These are phyloP conservation scores for Eunapius fragilis DNA, from an alignment of 37 sponge, comb jelly and placozoan genomes.

Conservation along the genomic window DNA sequence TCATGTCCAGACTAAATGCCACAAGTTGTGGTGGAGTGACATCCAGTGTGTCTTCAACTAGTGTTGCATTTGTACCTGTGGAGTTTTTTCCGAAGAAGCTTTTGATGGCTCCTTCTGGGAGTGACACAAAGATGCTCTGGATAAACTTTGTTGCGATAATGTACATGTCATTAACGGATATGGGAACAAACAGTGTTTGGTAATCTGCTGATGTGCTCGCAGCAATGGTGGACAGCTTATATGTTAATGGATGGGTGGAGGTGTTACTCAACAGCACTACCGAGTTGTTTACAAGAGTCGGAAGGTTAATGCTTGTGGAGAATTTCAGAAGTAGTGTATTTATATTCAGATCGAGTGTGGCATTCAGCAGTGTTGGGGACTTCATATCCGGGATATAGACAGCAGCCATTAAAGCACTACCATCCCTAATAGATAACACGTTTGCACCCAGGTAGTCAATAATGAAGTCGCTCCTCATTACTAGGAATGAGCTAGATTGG, in stretches of 20 bases:
- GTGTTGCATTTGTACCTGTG: constrained; percentile 1
- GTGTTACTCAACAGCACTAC: constrained; percentile 67
- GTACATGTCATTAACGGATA: constrained; percentile 60
- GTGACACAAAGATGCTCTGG: constrained; percentile 65
- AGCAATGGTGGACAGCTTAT: constrained; percentile 47
- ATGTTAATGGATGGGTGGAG: neutral
- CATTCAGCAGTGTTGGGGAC: constrained; percentile 52
- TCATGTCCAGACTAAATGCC: constrained; percentile 66
- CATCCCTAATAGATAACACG: constrained; percentile 82
- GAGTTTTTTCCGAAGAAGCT: constrained; percentile 74
- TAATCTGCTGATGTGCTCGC: constrained; percentile 33
- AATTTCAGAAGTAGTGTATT: constrained; percentile 75
- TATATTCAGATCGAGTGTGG: constrained; percentile 66
- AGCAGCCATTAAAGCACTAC: constrained; percentile 71
- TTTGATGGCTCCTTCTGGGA: constrained; percentile 40
- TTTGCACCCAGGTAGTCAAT: constrained; percentile 83
- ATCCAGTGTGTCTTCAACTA: constrained; percentile 52
- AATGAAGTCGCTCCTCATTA: constrained; percentile 82
- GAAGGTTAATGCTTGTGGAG: constrained; percentile 52
- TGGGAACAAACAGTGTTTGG: constrained; percentile 39
- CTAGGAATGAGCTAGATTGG: constrained; percentile 65
- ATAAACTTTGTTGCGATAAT: constrained; percentile 46
- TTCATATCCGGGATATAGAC: constrained; percentile 55
- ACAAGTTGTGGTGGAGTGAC: constrained; percentile 52
- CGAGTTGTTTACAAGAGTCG: constrained; percentile 29